Conservation (phyloP, 2,888 invertebrate species). For the Barypeithes pellucidus region DNA sequence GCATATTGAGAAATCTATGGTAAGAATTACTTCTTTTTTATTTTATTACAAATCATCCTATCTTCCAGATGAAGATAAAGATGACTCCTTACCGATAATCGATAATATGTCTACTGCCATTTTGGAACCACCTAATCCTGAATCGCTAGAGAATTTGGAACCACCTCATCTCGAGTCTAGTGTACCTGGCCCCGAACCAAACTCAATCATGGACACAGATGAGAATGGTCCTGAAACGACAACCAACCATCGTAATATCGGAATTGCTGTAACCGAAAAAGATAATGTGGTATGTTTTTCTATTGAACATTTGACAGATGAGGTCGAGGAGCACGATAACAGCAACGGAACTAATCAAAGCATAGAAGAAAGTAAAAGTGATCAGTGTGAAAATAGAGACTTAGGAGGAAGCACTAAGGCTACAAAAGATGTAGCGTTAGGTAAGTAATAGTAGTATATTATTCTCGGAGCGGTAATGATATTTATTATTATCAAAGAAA, state of each 20-base stretch:
- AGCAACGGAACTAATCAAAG: constrained; percentile 50
- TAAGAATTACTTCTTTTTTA: no score
- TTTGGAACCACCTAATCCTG: constrained; percentile 19
- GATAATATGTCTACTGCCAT: constrained; percentile 46
- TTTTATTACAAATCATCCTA: neutral
- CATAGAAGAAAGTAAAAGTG: constrained; percentile 35
- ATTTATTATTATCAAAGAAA: no score
- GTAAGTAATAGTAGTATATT: no score
- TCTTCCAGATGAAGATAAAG: constrained; percentile 36
- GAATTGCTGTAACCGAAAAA: constrained; percentile 47
- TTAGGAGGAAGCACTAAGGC: neutral
- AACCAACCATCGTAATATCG: constrained; percentile 40
- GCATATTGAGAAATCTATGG: no score
- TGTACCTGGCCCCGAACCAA: constrained; percentile 21
- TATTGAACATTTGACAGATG: constrained; percentile 46
- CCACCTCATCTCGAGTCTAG: constrained; percentile 51
- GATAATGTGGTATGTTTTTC: constrained; percentile 48
- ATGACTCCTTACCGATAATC: constrained; percentile 45
- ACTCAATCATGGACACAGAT: neutral
- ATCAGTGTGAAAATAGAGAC: constrained; percentile 19
- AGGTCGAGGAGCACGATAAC: constrained; percentile 32
- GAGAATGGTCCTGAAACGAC: constrained; percentile 15
- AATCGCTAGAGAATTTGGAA: constrained; percentile 43
- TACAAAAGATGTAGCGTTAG: constrained; percentile 1
- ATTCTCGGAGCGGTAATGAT: no score